phyloP scores from a whole-genome alignment of 2,888 invertebrate genomes.

The Tetranychus truncatus region DNA sequence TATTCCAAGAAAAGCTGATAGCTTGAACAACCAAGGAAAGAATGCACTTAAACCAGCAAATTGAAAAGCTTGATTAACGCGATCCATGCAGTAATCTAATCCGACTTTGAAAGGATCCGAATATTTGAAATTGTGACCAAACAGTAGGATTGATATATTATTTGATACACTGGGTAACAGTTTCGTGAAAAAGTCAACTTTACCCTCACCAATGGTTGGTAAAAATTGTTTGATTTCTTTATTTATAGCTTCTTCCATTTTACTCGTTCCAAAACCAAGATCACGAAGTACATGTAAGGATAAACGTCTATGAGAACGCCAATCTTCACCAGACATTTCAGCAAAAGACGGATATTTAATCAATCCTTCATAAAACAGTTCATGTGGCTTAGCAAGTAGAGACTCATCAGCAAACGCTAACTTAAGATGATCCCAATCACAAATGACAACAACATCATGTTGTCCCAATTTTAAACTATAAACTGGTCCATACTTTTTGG shows the following conservation, averaged over 20 bases:
- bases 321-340: not conserved
- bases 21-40: not conserved
- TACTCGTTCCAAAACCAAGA: conserved; percentile 3
- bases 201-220: not conserved
- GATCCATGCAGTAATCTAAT: not conserved
- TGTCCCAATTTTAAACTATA: not conserved
- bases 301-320: not conserved
- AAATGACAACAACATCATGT: not conserved
- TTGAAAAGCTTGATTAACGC: not conserved
- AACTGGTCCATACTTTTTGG: conserved; percentile 7
- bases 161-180: not conserved
- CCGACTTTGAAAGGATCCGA: not conserved
- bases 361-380: not conserved
- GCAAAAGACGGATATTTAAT: not conserved
- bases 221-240: not conserved
- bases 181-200: not conserved
- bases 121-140: not conserved
- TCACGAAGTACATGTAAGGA: not conserved
- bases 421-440: not conserved
- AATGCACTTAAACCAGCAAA: not conserved
- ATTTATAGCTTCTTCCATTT: not conserved
- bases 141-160: not conserved
- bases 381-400: not conserved
- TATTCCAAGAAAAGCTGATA: not conserved
- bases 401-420: not conserved